Conservation (phyloP, 2,113 vertebrate genomes). For the Ginglymostoma cirratum region DNA sequence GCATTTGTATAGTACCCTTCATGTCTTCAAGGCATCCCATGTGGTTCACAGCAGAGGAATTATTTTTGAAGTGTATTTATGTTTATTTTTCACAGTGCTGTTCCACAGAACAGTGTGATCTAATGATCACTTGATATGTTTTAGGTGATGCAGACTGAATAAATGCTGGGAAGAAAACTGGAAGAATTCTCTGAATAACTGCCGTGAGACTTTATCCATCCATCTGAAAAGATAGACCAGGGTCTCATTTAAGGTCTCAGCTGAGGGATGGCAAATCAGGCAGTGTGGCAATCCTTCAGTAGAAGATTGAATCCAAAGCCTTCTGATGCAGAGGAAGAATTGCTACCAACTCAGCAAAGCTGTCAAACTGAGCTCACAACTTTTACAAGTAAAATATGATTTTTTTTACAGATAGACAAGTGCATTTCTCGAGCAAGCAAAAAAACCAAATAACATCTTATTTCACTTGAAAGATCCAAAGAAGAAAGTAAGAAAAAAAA, state of each 20-base stretch:
- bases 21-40: background rate
- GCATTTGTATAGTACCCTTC: background rate
- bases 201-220: background rate
- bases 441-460: background rate
- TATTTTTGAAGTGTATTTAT: background rate
- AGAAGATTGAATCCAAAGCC: background rate
- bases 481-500: background rate
- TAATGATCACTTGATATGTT: background rate
- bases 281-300: background rate
- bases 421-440: background rate
- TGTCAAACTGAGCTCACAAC: background rate
- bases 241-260: background rate
- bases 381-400: background rate
- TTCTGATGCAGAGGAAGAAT: background rate
- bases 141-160: background rate
- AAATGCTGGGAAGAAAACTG: background rate
- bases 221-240: background rate
- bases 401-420: background rate
- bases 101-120: background rate
- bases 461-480: background rate
- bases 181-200: background rate
- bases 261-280: background rate
- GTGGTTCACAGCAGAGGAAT: background rate
- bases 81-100: background rate
- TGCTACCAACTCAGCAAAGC: background rate